These are phyloP conservation scores for Porites divaricata DNA, from an alignment of 92 coral and sea anemone species.

Conservation along the genomic window DNA sequence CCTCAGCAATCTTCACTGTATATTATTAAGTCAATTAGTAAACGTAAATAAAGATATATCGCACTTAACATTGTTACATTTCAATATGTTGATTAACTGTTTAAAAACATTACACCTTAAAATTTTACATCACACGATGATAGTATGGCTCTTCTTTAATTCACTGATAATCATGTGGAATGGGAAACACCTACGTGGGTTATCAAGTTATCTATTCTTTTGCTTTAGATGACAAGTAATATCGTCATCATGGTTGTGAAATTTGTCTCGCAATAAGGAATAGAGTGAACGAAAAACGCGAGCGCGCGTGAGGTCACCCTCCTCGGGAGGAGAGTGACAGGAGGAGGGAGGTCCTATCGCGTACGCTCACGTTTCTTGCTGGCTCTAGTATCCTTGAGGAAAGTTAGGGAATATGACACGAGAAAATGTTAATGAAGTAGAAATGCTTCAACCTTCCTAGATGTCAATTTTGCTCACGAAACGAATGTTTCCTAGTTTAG, in stretches of 20 bases:
- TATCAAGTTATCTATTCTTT: background rate
- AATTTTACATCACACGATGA: background rate
- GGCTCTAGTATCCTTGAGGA: too few species aligned
- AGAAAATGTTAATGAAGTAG: too few species aligned
- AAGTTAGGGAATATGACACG: too few species aligned
- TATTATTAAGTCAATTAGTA: slow-evolving; percentile 1
- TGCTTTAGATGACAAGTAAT: background rate
- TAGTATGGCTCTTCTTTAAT: background rate
- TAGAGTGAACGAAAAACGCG: background rate
- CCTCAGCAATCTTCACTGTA: background rate
- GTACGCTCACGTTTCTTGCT: too few species aligned
- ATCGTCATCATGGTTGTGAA: too few species aligned
- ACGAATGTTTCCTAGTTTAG: too few species aligned
- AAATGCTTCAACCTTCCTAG: too few species aligned
- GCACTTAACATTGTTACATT: background rate
- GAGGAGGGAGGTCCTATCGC: too few species aligned
- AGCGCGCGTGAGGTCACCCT: too few species aligned
- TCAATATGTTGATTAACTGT: background rate
- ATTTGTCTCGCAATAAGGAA: background rate
- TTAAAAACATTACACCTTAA: background rate
- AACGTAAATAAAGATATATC: background rate
- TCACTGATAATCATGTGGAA: background rate
- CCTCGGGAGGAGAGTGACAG: too few species aligned
- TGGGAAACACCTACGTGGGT: background rate
- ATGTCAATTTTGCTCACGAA: too few species aligned